Evolutionary conservation across 2,888 invertebrate genomes (phyloP), one percentile per base, ranked within the genome.

Genomic region (Mythimna pallens): DNA sequence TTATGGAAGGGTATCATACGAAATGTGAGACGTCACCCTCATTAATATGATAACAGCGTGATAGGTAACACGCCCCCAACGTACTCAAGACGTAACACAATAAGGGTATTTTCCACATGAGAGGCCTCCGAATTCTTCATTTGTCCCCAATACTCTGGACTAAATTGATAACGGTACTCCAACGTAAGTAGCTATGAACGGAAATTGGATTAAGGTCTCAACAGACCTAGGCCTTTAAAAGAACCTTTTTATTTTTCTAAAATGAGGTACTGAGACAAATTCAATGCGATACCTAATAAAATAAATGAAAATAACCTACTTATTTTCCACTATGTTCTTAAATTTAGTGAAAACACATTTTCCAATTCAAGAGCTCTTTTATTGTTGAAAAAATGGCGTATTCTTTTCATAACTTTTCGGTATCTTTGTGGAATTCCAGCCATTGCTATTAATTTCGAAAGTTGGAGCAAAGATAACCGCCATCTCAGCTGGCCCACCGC

Each of bases 1-100:
- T 82, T 77, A 67, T 65, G 70, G 74, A 47, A 43, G 77, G 73
- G 75, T 78, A 78, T 83, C 73, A 76, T 65, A 63, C 70, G 78
- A 84, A 84, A 84, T 80, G 75, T 81, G 84, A 78, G 65, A 67
- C 77, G 71, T 84, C 86, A 86, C 76, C 73, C 80, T 87, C 87
- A 87, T 87, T 87, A 87, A 87, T 87, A 86, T 85, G 81, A 80
- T 82, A 86, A 82, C 78, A 86, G 65, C 73, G 65, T 82, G 86
- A 83, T 84, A 83, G 77, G 78, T 79, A 82, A 82, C 76, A 75
- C 65, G 72, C 73, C 68, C 65, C 64, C 59, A 78, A 68, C 68
- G 73, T 71, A 78, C 73, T 69, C 65, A 72, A 75, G 58, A 73
- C 65, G 74, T 83, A 81, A 82, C 63, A 79, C 78, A 78, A 78